Conservation (phyloP, 2,113 vertebrate species). For the Pangasianodon hypophthalmus region DNA sequence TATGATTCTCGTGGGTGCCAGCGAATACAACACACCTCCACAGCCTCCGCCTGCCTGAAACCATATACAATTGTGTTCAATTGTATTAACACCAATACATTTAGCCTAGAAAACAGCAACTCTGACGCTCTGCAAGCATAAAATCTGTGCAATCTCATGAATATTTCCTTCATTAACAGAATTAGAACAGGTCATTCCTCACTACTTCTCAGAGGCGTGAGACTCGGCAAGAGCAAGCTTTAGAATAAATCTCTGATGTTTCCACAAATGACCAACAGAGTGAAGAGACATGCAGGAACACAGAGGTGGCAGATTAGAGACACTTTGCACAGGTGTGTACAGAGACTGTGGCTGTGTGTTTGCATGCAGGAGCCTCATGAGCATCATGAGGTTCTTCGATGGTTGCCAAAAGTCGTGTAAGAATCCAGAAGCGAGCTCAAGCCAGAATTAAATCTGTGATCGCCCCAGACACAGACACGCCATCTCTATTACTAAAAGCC, state of each 20-base stretch:
- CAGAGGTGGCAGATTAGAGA: constrained; percentile 11
- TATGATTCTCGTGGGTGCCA: not conserved
- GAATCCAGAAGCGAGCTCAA: not conserved
- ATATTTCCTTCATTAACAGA: not conserved
- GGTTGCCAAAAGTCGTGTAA: not conserved
- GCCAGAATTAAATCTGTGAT: constrained; percentile 63
- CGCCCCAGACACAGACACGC: constrained; percentile 57
- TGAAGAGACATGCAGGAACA: not conserved
- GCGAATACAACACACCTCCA: not conserved
- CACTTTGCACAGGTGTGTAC: constrained; percentile 1
- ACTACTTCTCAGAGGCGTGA: not conserved
- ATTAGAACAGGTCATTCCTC: not conserved
- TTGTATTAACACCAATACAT: not conserved
- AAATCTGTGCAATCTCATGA: not conserved
- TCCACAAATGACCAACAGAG: not conserved
- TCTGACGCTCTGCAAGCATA: not conserved
- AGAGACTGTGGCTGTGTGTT: not conserved
- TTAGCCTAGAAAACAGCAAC: not conserved
- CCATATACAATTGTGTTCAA: not conserved
- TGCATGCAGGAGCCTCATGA: constrained; percentile 28
- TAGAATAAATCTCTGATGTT: not conserved
- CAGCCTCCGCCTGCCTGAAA: constrained; percentile 1
- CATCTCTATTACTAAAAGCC: constrained; percentile 57
- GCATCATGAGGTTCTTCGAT: not conserved
- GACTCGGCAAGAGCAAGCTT: not conserved